A percentile compares a stretch with the other conserved stretches of the same genome.
These are phyloP conservation scores for Anarhynchus alexandrinus DNA, from an alignment of 2,113 vertebrate genomes.

Conservation along the genomic window DNA sequence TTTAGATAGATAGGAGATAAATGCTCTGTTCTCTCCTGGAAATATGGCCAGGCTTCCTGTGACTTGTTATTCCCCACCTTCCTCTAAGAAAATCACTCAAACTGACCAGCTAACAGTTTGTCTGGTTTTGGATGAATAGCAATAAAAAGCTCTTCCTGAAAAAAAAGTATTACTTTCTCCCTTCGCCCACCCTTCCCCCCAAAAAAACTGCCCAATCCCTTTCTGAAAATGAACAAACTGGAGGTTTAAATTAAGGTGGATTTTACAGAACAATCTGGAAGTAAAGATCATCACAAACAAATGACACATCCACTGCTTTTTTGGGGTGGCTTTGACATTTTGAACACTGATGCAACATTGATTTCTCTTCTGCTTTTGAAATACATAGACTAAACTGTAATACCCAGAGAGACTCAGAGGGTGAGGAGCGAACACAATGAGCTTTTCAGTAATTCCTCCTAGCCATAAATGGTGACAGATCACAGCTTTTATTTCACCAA, in stretches of 20 bases:
- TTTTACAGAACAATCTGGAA: not conserved
- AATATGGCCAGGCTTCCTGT: not conserved
- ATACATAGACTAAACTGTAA: not conserved
- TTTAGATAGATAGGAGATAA: not conserved
- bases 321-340: not conserved
- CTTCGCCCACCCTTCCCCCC: not conserved
- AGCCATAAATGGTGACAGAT: not conserved
- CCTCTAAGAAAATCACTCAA: not conserved
- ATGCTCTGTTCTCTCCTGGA: not conserved
- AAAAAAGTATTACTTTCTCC: not conserved
- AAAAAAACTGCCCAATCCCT: not conserved
- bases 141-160: not conserved
- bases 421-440: not conserved
- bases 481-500: not conserved
- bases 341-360: not conserved
- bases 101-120: not conserved
- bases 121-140: not conserved
- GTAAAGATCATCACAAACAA: not conserved
- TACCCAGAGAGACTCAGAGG: not conserved
- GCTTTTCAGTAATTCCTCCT: slow-evolving; percentile 4
- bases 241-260: not conserved
- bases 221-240: not conserved
- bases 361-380: slow-evolving; percentile 38
- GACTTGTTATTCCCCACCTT: not conserved
- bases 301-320: not conserved